Conservation (phyloP, 2,113 vertebrate species). For the Recurvirostra avosetta region DNA sequence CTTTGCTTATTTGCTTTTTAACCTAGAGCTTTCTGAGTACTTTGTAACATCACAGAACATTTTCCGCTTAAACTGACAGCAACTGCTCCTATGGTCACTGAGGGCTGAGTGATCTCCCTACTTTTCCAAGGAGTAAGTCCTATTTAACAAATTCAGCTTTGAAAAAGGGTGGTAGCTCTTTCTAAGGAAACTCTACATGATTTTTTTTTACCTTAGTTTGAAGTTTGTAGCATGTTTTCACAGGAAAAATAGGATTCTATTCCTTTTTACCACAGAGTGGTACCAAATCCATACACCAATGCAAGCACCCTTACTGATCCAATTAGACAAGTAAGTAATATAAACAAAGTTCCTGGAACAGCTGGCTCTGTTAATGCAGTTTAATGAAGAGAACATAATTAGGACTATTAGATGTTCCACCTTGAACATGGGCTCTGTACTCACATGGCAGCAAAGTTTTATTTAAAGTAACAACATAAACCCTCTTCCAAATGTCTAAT, state of each 20-base stretch:
- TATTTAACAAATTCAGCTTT: not conserved
- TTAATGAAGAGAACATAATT: constrained; percentile 10
- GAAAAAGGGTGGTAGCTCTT: not conserved
- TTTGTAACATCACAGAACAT: not conserved
- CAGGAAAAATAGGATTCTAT: not conserved
- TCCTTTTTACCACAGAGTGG: not conserved
- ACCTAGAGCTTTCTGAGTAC: not conserved
- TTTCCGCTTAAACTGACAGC: not conserved
- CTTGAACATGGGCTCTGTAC: not conserved
- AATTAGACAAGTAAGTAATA: constrained; percentile 21
- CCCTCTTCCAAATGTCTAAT: constrained; percentile 1
- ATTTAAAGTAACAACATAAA: constrained; percentile 8
- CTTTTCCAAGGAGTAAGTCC: not conserved
- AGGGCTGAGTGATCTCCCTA: not conserved
- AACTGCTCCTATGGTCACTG: not conserved
- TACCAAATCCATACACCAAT: not conserved
- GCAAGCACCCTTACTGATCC: not conserved
- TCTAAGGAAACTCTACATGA: not conserved
- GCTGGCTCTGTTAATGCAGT: not conserved
- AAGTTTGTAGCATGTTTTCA: not conserved
- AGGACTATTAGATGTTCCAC: not conserved
- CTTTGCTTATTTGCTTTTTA: constrained; percentile 28
- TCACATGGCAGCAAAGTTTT: not conserved
- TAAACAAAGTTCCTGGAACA: constrained; percentile 19
- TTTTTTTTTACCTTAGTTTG: not conserved